Base-by-base conservation (phyloP, 2,888 invertebrate species). In the Imbricaverruca yamaguchii region DNA sequence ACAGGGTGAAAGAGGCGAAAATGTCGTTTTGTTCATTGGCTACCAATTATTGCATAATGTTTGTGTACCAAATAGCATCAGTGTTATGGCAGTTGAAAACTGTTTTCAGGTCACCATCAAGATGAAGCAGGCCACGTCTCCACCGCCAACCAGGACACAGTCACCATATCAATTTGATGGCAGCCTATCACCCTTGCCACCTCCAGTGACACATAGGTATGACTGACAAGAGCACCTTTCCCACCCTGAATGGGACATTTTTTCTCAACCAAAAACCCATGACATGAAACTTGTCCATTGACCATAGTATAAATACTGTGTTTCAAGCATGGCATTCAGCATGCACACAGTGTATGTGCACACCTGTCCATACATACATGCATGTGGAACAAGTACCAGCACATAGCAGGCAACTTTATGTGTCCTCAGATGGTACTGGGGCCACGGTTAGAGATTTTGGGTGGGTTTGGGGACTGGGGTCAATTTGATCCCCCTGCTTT, bases 121-220 rank as follows among this genome's bases (percentile, higher is more conserved):
- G 21, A 78, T 81, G 61, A 83, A 83, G 59, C 81, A 80, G 59
- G 81, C 67, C 15, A 82, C 82, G 0, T 83, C 83, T 18, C 83
- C 83, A 8, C 81, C 80, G 7, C 81, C 83, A 18, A 78, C 81
- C 0, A 63, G 82, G 7, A 74, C 81, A 12, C 83, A 82, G 80
- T 82, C 82, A n/a, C 83, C 82, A 0, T 69, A 81, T 9, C 82
- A 65, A 65, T 81, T 23, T 78, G 82, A 82, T 55, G 65, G 82
- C 53, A 81, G 82, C 21, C 80, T 81, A 13, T 83, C 83, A n/a
- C 83, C 83, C 4, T 80, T 83, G 18, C 83, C 83, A 78, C 81
- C 83, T 39, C 83, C 83, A 23, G 81, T 77, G 11, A 80, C 82
- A 39, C 82, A 83, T 80, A 81, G 83, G 83, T 83, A n/a, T n/a